Base-by-base conservation (phyloP, 92 coral and sea anemone species). In the Heliopora coerulea region DNA sequence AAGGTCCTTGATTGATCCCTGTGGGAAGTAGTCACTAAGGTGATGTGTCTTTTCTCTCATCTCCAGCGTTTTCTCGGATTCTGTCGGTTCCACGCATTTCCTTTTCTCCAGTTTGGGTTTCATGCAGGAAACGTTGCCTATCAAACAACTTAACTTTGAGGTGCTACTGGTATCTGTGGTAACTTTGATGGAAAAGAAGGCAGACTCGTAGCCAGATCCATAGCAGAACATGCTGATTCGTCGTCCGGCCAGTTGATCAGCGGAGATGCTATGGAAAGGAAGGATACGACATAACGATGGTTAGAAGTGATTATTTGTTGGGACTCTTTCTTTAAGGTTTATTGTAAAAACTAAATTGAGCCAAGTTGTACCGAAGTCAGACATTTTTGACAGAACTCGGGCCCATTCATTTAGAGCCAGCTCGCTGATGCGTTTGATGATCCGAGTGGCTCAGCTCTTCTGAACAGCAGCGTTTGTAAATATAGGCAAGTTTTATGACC, bases 151-250 rank as follows among this genome's bases (percentile, higher is more conserved):
- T 7, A 93, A 89, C 0, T 87, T 57, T 0, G 93, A 87, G 35
- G 79, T 49, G 19, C 82, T 23, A 49, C 82, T 56, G n/a, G 66
- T 25, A 46, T 93, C 85, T 37, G 80, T 35, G 24, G 91, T 78
- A 14, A 89, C 82, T 21, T 86, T 85, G 39, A 93, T 59, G 0
- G 98, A 93, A 50, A 85, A 93, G 90, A 93, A 87, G 31, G 97
- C 86, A 25, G 97, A 75, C 0, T 96, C 96, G 14, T 87, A 80
- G 29, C 98, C 98, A 14, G 98, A 93, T 57, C 98, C 98, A 50
- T 93, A 93, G 10, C 96, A 93, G 56, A 87, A 93, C 85, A 93
- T 34, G 1, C 83, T 86, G 4, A 89, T 70, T 11, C 98, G 96
- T 63, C 85, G 86, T 17, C 96, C 91, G 26, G 89, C 83, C 50